Evolutionary conservation across 2,113 vertebrate species (phyloP).

Genomic region (Zosterops borbonicus): DNA sequence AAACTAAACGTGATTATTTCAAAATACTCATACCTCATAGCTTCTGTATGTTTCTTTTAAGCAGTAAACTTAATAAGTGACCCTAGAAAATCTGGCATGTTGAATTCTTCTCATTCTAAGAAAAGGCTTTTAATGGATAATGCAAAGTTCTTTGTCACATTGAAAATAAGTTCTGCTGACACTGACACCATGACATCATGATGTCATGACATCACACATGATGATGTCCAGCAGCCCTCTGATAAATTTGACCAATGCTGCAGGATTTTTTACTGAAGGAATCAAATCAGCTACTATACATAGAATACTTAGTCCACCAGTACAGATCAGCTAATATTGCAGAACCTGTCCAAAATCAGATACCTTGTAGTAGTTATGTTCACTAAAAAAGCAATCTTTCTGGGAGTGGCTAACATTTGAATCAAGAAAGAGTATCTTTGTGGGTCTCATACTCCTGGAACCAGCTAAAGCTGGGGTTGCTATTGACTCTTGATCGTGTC

Average conservation of each 20-base stretch:
- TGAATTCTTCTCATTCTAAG: neutral
- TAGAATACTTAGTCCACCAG: neutral
- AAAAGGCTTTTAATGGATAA: neutral
- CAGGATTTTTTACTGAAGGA: neutral
- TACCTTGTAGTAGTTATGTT: neutral
- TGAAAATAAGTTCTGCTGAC: neutral
- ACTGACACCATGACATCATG: too few species aligned
- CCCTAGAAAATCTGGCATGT: neutral
- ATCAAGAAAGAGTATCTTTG: neutral
- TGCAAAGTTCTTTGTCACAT: neutral
- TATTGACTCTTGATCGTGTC: neutral
- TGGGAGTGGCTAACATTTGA: neutral
- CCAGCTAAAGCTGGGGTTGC: neutral
- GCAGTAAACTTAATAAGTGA: neutral
- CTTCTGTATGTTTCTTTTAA: neutral
- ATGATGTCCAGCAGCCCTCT: neutral
- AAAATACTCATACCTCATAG: neutral
- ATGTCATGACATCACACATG: neutral
- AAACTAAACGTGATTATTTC: neutral
- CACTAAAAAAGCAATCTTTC: neutral
- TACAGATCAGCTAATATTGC: neutral
- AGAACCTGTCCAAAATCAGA: neutral
- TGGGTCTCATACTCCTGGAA: neutral
- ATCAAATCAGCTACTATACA: neutral
- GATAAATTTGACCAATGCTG: neutral